phyloP scores from a whole-genome alignment of 2,113 vertebrate genomes.

The Barbus barbus region DNA sequence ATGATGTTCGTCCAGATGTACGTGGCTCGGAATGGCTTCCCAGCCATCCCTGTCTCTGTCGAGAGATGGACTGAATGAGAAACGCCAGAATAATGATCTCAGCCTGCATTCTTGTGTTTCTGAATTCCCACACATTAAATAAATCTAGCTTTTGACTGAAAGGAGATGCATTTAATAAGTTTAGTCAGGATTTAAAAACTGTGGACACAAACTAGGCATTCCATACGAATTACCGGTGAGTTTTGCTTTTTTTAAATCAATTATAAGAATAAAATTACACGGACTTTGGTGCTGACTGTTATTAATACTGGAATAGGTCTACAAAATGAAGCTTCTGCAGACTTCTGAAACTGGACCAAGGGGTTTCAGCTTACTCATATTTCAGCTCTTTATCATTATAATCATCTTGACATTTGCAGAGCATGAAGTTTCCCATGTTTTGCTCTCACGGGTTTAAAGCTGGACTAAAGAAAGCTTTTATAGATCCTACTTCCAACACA shows the following conservation, averaged over 20 bases:
- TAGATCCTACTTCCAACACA: conserved; percentile 45
- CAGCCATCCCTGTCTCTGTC: conserved; percentile 83
- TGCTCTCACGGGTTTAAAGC: background rate
- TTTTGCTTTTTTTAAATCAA: background rate
- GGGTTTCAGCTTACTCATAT: conserved; percentile 18
- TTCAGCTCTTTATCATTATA: conserved; percentile 36
- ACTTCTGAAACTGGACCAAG: conserved; percentile 1
- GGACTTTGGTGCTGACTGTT: background rate
- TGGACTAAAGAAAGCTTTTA: conserved; percentile 31
- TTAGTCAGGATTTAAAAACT: background rate
- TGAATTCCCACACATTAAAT: background rate
- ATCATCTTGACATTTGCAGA: conserved; percentile 32
- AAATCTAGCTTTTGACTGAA: background rate
- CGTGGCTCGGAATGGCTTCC: conserved; percentile 92
- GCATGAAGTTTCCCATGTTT: conserved; percentile 36
- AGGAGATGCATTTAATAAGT: background rate
- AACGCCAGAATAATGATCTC: background rate
- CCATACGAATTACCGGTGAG: background rate
- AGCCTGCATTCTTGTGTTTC: background rate
- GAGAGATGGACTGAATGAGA: background rate
- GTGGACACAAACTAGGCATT: background rate
- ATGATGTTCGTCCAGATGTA: conserved; percentile 96
- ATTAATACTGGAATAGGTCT: background rate
- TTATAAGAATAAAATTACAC: background rate
- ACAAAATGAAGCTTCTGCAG: conserved; percentile 1